Conservation (phyloP, 2,888 invertebrate genomes). For the Hyppa rectilinea region DNA sequence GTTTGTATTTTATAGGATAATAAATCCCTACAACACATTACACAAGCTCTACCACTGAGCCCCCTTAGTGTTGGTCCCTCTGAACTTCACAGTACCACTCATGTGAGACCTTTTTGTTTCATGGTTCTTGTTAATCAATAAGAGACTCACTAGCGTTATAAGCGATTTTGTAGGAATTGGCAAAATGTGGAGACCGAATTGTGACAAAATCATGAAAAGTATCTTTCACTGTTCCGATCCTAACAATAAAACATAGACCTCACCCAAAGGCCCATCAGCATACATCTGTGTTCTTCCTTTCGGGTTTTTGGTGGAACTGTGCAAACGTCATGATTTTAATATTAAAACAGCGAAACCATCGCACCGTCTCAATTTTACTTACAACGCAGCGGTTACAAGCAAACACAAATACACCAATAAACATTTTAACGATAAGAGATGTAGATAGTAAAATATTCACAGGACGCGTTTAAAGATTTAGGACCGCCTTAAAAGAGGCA, state of each 20-base stretch:
- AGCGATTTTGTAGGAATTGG: not conserved
- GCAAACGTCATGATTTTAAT: constrained; percentile 25
- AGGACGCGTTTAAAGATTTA: constrained; percentile 57
- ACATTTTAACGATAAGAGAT: constrained; percentile 52
- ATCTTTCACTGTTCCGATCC: not conserved
- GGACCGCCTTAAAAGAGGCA: constrained; percentile 56
- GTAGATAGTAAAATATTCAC: constrained; percentile 58
- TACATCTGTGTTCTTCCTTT: not conserved
- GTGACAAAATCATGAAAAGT: too few relatives aligned
- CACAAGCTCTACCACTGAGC: too few relatives aligned
- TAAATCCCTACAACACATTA: too few relatives aligned
- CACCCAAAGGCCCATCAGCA: not conserved
- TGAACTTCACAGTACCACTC: too few relatives aligned
- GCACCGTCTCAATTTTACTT: constrained; percentile 32
- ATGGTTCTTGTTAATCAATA: not conserved
- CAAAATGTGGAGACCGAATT: not conserved
- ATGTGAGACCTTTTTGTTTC: not conserved
- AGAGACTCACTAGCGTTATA: not conserved
- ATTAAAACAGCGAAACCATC: constrained; percentile 25
- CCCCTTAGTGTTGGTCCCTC: too few relatives aligned
- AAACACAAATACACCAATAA: constrained; percentile 50
- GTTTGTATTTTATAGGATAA: too few relatives aligned
- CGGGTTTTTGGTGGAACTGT: not conserved
- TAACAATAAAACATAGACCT: not conserved
- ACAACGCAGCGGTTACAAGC: constrained; percentile 34